Percentiles rank a stretch among this genome's conserved stretches.
Evolutionary conservation across 2,113 vertebrate species (phyloP).

Genomic region (Amazona guildingii): DNA sequence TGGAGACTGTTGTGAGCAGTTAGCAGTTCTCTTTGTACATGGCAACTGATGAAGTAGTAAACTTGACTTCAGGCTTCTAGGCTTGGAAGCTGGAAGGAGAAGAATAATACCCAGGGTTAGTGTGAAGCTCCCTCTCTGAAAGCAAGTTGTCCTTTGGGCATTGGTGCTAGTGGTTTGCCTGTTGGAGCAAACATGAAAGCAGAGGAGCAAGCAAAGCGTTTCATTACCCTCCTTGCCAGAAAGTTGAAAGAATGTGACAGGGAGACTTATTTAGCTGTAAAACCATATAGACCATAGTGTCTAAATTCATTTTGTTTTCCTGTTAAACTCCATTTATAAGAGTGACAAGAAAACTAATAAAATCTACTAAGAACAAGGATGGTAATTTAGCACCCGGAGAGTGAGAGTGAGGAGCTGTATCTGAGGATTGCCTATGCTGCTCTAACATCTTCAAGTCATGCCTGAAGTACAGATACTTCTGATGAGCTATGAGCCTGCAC

Average conservation of each 20-base stretch:
- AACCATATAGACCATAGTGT: slow-evolving; percentile 22
- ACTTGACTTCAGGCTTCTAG: background rate
- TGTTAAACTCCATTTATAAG: slow-evolving; percentile 31
- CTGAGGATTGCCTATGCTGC: background rate
- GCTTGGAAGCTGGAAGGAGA: background rate
- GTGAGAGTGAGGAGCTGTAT: background rate
- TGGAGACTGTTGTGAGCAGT: background rate
- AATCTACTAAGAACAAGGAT: slow-evolving; percentile 38
- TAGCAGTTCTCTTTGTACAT: background rate
- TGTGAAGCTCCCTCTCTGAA: background rate
- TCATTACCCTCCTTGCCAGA: background rate
- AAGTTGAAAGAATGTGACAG: slow-evolving; percentile 3
- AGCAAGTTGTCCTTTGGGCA: background rate
- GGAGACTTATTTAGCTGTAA: slow-evolving; percentile 16
- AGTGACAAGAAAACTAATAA: slow-evolving; percentile 50
- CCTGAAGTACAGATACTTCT: slow-evolving; percentile 7
- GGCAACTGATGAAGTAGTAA: background rate
- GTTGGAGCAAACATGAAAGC: background rate
- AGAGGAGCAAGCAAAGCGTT: background rate
- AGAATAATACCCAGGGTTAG: background rate
- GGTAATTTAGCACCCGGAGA: slow-evolving; percentile 5
- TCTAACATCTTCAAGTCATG: background rate
- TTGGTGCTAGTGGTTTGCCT: background rate
- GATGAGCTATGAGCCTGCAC: background rate
- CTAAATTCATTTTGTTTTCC: slow-evolving; percentile 41